Base-by-base conservation (phyloP, 2,113 vertebrate genomes). In the Caretta caretta region DNA sequence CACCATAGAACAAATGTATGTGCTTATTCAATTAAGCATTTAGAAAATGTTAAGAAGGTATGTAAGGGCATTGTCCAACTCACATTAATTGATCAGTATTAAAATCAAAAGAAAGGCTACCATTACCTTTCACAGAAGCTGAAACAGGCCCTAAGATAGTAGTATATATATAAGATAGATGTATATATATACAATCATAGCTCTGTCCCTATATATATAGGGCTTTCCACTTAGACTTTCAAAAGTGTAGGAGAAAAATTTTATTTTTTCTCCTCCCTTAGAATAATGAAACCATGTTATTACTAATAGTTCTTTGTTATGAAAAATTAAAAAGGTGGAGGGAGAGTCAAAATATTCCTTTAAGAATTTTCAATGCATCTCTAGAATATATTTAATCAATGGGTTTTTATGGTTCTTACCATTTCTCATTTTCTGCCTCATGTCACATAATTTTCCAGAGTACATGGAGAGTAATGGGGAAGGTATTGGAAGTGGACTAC, bases 31-130 rank as follows among this genome's bases (percentile, higher is more conserved):
- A 0, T 90, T 96, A 93, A 80, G 94, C 84, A 65, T 49, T 86
- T 86, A 92, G 93, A 89, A 94, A 96, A 90, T 92, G 90, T 90
- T 95, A 94, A 93, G 94, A 86, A 29, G 6, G 11, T 11, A 42
- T 54, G 76, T 83, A 49, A 94, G 82, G 78, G 93, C 56, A 84
- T 0, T 5, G 90, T 80, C 82, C 85, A 90, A 78, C 80, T 84
- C 83, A 89, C 31, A 53, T 59, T 51, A 48, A 89, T 22, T 24
- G 42, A 54, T 94, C 87, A 3, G 31, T 65, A 65, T 35, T 65
- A 65, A 65, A 65, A 65, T 65, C 62, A 65, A 13, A n/a, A 1
- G 29, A 88, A 59, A 92, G 46, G 4, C 65, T 85, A 87, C 84
- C 42, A 80, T 49, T 3, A 16, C n/a, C 85, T 81, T 93, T 82